Evolutionary conservation across 2,797 vertebrate genomes (phyloP), one percentile per base, ranked within the genome.

Genomic region (Sebastes steindachneri): DNA sequence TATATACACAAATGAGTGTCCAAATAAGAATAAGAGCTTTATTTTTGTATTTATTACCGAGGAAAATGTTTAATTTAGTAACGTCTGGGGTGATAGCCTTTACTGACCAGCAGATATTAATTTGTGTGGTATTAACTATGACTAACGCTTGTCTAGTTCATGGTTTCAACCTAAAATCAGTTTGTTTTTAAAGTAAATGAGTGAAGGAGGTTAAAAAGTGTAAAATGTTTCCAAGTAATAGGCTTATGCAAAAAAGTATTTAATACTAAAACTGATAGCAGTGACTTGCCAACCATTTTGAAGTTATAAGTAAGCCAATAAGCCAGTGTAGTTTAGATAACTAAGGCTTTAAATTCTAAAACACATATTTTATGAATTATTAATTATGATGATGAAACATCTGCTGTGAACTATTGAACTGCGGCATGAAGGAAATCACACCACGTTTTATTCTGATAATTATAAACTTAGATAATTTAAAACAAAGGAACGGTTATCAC

Each of bases 311-410:
- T 65, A 26, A 69, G 59, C 75, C 55, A 72, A 41, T 75, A 80
- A 80, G 63, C 37, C 51, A 68, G 12, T 68, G 63, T 60, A 54
- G 29, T 73, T 81, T 53, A 48, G 48, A 76, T 57, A 73, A 84
- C 17, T 14, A 6, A 37, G 10, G 15, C 41, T 77, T 67, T 60
- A 9, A 79, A 70, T 82, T 41, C 26, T 14, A 45, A 51, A 79
- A 75, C 4, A 58, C 26, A 79, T 14, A 35, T 71, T 84, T 54
- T 33, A 64, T 76, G 21, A 70, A 79, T 75, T 31, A 25, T 76
- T 29, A 31, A 84, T 74, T 35, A 37, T 54, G 41, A 75, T 57
- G 41, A 69, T 83, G 54, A 82, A 48, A 74, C 45, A 58, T 84
- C 31, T 77, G 37, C 9, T 37, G n/a, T 83, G 68, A 75, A 60